phyloP scores from a whole-genome alignment of 1,140 invertebrate species.

The Formica selysi region DNA sequence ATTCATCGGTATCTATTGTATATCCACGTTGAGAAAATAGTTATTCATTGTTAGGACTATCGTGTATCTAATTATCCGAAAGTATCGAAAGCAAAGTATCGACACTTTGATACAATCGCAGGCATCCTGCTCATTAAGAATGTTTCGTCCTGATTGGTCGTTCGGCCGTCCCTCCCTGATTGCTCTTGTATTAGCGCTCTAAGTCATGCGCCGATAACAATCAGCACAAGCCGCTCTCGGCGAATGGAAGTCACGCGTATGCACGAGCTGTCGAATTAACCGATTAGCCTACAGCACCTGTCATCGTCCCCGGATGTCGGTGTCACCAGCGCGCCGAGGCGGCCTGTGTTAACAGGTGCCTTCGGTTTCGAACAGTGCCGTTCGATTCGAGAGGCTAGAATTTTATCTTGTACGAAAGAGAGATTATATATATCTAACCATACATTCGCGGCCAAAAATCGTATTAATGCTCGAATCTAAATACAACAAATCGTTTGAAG shows the following conservation, averaged over 20 bases:
- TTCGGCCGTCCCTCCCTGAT: conserved; percentile 32
- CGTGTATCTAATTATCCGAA: background rate
- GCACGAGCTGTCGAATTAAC: conserved; percentile 74
- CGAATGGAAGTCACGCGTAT: conserved; percentile 71
- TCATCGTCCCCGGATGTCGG: conserved; percentile 66
- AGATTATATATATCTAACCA: background rate
- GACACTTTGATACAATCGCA: conserved; percentile 19
- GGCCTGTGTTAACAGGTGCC: conserved; percentile 74
- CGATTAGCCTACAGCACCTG: conserved; percentile 71
- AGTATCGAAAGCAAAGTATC: background rate
- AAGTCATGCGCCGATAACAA: conserved; percentile 61
- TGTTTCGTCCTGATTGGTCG: conserved; percentile 54
- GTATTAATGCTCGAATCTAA: background rate
- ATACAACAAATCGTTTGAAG: background rate
- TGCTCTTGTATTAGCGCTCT: conserved; percentile 10
- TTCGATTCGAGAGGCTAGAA: conserved; percentile 24
- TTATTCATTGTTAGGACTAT: background rate
- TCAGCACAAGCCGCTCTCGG: conserved; percentile 62
- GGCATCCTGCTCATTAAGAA: background rate
- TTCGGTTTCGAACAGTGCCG: conserved; percentile 63
- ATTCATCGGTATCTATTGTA: background rate
- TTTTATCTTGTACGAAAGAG: conserved; percentile 35
- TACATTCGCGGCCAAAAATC: background rate
- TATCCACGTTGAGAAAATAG: background rate
- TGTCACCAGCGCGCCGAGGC: conserved; percentile 45